Evolutionary conservation across 2,888 invertebrate genomes (phyloP).

Genomic region (Celastrina argiolus): DNA sequence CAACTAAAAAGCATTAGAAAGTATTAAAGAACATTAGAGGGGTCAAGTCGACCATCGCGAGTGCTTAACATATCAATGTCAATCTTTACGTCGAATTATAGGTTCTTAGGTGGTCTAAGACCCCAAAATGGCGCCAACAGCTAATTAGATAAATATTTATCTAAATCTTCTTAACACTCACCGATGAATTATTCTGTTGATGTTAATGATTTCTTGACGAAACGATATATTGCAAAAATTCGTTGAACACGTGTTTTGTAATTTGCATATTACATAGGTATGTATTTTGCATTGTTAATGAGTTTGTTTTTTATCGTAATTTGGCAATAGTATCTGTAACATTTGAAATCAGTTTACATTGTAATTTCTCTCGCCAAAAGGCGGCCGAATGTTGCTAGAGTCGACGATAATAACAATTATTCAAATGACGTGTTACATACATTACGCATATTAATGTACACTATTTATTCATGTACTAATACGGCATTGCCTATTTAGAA

Average conservation of each 20-base stretch:
- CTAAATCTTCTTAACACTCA: not conserved
- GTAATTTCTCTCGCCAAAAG: not conserved
- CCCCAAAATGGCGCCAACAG: not conserved
- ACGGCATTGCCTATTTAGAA: not conserved
- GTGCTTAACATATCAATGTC: constrained; percentile 19
- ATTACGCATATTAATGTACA: constrained; percentile 1
- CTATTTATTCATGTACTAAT: not conserved
- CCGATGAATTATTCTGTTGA: not conserved
- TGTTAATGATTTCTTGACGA: not conserved
- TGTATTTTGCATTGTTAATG: not conserved
- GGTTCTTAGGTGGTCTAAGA: not conserved
- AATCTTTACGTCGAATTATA: constrained; percentile 10
- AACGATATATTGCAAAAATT: not conserved
- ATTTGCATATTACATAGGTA: not conserved
- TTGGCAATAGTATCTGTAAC: not conserved
- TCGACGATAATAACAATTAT: not conserved
- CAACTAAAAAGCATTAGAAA: constrained; percentile 52
- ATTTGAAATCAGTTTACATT: not conserved
- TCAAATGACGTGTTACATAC: not conserved
- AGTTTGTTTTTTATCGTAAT: not conserved
- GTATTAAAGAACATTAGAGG: constrained; percentile 47
- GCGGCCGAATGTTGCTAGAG: not conserved
- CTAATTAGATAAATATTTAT: constrained; percentile 2
- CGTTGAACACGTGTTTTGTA: not conserved
- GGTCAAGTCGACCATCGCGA: constrained; percentile 35